Evolutionary conservation across 2,797 vertebrate genomes (phyloP).

Genomic region (Acrossocheilus wenchowensis): DNA sequence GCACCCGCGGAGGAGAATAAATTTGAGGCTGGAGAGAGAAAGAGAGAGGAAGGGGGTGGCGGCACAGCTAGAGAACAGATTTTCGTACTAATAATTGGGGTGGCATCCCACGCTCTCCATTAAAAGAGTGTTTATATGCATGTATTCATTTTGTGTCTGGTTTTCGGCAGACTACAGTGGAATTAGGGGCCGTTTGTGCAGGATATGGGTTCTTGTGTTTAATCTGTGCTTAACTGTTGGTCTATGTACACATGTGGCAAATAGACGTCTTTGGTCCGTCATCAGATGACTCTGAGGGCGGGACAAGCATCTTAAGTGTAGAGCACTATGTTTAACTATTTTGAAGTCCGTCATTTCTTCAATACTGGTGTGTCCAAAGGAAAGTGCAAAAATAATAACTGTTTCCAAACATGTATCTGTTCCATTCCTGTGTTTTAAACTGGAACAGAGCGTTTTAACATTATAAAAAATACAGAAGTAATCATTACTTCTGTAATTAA

Average conservation of each 20-base stretch:
- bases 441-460: too few species aligned
- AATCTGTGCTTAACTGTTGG: neutral
- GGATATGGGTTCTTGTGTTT: conserved; percentile 8
- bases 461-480: too few species aligned
- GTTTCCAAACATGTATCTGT: too few species aligned
- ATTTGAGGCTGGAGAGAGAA: conserved; percentile 62
- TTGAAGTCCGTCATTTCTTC: neutral
- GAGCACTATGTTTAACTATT: neutral
- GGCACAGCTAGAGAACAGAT: conserved; percentile 29
- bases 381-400: neutral
- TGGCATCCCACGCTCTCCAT: conserved; percentile 60
- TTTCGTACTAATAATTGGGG: conserved; percentile 77
- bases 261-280: neutral
- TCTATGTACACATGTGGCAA: neutral
- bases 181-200: neutral
- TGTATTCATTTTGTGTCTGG: conserved; percentile 23
- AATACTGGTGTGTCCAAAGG: neutral
- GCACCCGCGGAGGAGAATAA: conserved; percentile 37
- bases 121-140: neutral
- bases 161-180: neutral
- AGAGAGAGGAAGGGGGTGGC: conserved; percentile 70
- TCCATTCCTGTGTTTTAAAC: too few species aligned
- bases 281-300: neutral
- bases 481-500: too few species aligned
- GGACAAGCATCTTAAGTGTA: neutral